Conservation (phyloP, 2,797 vertebrate species). For the Thalassophryne amazonica region DNA sequence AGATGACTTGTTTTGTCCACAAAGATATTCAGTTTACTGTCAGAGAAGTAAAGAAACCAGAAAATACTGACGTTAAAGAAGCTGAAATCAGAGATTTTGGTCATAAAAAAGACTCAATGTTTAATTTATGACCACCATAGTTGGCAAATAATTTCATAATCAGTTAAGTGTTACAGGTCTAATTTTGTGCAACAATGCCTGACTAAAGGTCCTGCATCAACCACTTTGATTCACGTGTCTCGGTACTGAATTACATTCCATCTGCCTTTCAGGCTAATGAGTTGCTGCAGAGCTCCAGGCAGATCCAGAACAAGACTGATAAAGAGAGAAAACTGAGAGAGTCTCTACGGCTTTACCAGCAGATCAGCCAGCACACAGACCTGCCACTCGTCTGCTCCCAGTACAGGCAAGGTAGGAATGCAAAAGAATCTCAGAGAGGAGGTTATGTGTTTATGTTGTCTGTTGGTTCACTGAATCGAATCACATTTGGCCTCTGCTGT, state of each 20-base stretch:
- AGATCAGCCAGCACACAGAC: conserved; percentile 95
- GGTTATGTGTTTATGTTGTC: not conserved
- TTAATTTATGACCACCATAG: too few relatives aligned
- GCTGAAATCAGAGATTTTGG: too few relatives aligned
- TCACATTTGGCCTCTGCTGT: too few relatives aligned
- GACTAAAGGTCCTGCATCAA: conserved; percentile 21
- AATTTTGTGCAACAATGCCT: not conserved
- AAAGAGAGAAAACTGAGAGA: conserved; percentile 91
- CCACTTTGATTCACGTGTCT: conserved; percentile 19
- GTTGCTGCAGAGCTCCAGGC: conserved; percentile 90
- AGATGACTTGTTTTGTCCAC: too few relatives aligned
- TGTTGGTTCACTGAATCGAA: not conserved
- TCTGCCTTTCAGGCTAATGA: conserved; percentile 88
- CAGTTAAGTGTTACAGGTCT: not conserved
- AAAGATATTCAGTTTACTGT: too few relatives aligned
- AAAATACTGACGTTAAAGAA: too few relatives aligned
- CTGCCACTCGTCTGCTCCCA: conserved; percentile 91
- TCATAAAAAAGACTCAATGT: too few relatives aligned
- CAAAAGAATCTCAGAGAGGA: not conserved
- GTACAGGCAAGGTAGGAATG: conserved; percentile 90
- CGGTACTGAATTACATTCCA: conserved; percentile 14
- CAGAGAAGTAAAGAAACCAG: too few relatives aligned
- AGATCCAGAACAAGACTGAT: conserved; percentile 89
- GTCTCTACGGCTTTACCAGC: conserved; percentile 91
- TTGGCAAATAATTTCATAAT: too few relatives aligned